Percentiles rank a stretch among this genome's conserved stretches.
phyloP scores from a whole-genome alignment of 2,113 vertebrate species.

The Emydura subglobosa region DNA sequence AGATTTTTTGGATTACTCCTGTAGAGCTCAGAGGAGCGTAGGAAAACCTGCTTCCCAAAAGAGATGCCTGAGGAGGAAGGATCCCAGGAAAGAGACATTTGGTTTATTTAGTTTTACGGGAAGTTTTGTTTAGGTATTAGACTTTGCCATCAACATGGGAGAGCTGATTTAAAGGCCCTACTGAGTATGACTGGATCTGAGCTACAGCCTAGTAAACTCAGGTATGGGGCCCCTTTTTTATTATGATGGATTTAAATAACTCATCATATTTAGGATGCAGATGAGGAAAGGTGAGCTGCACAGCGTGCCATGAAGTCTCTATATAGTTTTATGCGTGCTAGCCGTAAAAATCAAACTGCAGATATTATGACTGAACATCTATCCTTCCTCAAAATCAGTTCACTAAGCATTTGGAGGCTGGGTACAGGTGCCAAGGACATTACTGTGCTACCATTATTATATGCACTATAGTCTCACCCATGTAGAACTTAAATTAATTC shows the following conservation, averaged over 20 bases:
- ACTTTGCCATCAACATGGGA: not conserved
- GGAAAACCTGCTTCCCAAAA: not conserved
- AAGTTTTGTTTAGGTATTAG: not conserved
- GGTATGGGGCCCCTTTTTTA: not conserved
- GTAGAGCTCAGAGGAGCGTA: not conserved
- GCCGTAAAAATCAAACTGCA: too few species aligned
- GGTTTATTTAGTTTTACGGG: not conserved
- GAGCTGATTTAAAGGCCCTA: too few species aligned
- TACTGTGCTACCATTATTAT: not conserved
- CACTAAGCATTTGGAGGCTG: not conserved
- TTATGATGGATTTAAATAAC: not conserved
- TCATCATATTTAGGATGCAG: not conserved
- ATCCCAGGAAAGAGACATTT: not conserved
- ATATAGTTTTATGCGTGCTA: not conserved
- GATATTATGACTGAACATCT: too few species aligned
- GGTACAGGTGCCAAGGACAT: not conserved
- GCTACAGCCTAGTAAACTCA: not conserved
- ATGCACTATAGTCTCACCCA: not conserved
- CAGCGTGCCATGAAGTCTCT: not conserved
- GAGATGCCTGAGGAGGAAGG: not conserved
- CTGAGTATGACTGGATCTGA: not conserved
- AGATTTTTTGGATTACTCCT: fast-evolving
- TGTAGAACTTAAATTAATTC: not conserved
- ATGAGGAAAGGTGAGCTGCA: not conserved
- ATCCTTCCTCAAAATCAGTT: not conserved